Conservation (phyloP, 2,888 invertebrate species). For the Exocentrus adspersus region DNA sequence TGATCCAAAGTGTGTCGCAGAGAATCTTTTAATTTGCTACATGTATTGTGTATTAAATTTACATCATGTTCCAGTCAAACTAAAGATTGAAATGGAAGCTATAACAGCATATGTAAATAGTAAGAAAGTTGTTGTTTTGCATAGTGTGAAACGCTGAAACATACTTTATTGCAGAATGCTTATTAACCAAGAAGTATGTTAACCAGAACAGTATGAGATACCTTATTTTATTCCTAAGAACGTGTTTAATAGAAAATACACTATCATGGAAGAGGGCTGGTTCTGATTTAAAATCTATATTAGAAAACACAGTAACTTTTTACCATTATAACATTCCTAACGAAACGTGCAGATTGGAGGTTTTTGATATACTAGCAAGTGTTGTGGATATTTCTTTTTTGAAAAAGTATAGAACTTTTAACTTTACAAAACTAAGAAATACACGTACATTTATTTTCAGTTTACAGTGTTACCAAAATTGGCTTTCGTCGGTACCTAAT, state of each 20-base stretch:
- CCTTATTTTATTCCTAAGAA: constrained; percentile 45
- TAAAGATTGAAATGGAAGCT: constrained; percentile 59
- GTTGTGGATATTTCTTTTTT: constrained; percentile 63
- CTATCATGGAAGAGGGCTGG: constrained; percentile 46
- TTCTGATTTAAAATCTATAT: constrained; percentile 43
- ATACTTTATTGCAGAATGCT: constrained; percentile 39
- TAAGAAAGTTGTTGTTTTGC: no score
- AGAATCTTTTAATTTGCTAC: constrained; percentile 68
- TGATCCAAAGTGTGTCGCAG: constrained; percentile 64
- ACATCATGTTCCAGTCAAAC: constrained; percentile 61
- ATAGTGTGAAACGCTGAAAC: no score
- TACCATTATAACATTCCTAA: constrained; percentile 36
- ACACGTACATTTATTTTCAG: constrained; percentile 53
- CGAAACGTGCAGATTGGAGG: constrained; percentile 53
- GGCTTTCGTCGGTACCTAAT: constrained; percentile 69
- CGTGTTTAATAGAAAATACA: constrained; percentile 45
- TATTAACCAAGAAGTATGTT: constrained; percentile 42
- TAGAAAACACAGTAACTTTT: constrained; percentile 44
- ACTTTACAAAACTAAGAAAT: not conserved
- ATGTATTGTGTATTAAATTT: constrained; percentile 66
- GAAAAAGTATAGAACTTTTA: constrained; percentile 38
- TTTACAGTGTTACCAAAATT: constrained; percentile 61
- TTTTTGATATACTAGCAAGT: constrained; percentile 64
- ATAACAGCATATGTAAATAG: constrained; percentile 68
- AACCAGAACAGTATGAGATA: constrained; percentile 38